phyloP scores from a whole-genome alignment of 2,797 vertebrate species.

The Sitta carolinensis region DNA sequence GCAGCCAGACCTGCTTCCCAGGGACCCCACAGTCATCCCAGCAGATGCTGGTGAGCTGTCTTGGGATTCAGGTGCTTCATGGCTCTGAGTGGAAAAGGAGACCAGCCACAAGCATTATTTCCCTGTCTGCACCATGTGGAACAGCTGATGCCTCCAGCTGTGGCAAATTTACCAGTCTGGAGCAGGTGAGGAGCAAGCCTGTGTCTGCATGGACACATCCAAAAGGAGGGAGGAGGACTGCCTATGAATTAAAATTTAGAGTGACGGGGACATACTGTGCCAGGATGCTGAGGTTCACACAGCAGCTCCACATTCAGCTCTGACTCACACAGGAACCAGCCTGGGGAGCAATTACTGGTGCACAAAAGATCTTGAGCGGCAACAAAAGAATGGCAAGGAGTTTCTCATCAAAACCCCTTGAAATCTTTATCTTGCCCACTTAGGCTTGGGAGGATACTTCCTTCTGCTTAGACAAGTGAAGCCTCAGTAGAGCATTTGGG shows the following conservation, averaged over 20 bases:
- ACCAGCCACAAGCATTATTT: background rate
- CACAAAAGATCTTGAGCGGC: background rate
- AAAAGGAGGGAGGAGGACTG: background rate
- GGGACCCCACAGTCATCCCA: rapidly evolving
- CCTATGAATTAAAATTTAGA: background rate
- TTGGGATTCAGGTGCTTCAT: background rate
- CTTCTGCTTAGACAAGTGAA: background rate
- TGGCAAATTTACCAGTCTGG: background rate
- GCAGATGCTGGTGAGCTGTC: background rate
- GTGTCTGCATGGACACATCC: background rate
- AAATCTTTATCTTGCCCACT: constrained; percentile 9
- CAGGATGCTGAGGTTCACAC: background rate
- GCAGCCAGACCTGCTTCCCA: background rate
- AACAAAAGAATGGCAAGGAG: background rate
- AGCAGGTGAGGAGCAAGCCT: background rate
- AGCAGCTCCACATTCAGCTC: background rate
- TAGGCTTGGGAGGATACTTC: constrained; percentile 4
- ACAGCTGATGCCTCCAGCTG: background rate
- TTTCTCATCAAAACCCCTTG: background rate
- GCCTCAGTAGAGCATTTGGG: background rate
- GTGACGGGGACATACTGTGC: background rate
- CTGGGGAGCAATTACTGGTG: background rate
- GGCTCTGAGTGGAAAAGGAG: background rate
- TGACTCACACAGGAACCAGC: constrained; percentile 22
- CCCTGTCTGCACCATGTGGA: background rate